phyloP scores from a whole-genome alignment of 2,113 vertebrate genomes.

The Peucedramus taeniatus region DNA sequence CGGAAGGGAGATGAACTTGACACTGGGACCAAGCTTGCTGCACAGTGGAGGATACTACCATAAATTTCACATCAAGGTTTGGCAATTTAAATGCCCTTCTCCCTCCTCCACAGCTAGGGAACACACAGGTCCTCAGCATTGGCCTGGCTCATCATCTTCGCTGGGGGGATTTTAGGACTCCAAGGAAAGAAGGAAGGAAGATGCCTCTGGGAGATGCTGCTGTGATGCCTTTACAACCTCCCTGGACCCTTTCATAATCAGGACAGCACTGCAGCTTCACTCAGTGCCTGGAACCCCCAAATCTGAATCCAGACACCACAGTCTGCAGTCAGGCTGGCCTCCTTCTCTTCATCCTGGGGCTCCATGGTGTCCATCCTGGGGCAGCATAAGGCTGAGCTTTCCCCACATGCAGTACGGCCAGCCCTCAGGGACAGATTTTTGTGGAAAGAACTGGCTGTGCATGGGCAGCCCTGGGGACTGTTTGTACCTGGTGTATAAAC shows the following conservation, averaged over 20 bases:
- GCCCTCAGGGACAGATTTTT: not conserved
- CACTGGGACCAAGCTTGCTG: not conserved
- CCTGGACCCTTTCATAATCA: not conserved
- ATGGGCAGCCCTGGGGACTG: not conserved
- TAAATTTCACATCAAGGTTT: not conserved
- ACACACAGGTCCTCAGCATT: not conserved
- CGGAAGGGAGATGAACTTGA: not conserved
- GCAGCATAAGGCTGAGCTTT: not conserved
- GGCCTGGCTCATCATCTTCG: not conserved
- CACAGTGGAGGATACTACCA: not conserved
- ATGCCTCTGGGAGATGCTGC: not conserved
- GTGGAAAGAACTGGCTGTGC: not conserved
- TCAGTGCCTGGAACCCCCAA: not conserved
- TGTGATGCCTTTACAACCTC: not conserved
- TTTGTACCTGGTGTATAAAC: constrained; percentile 21
- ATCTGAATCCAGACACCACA: not conserved
- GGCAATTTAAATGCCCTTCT: not conserved
- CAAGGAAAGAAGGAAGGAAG: not conserved
- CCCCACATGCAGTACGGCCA: not conserved
- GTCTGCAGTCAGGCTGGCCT: not conserved
- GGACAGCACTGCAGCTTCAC: not conserved
- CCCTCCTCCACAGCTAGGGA: not conserved
- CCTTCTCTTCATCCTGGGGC: not conserved
- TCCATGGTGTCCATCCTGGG: accelerated
- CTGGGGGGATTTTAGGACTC: not conserved